phyloP scores from a whole-genome alignment of 2,113 vertebrate species.

The Trogon melanurus region DNA sequence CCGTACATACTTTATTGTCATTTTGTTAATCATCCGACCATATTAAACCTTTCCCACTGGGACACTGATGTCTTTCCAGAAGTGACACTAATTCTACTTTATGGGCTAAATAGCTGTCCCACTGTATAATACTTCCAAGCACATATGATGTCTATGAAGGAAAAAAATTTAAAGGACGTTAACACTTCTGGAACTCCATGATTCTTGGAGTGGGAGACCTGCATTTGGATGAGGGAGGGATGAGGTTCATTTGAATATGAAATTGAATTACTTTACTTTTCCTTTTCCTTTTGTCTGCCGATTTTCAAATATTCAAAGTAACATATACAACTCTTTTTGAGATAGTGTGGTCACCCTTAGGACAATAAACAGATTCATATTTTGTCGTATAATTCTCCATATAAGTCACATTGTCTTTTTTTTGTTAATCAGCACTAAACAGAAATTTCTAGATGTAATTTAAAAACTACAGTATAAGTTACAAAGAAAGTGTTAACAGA shows the following conservation, averaged over 20 bases:
- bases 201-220: neutral
- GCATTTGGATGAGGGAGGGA: neutral
- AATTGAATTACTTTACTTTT: neutral
- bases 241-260: neutral
- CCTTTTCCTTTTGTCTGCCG: neutral
- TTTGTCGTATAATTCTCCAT: neutral
- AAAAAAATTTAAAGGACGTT: neutral
- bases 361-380: neutral
- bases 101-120: neutral
- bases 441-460: neutral
- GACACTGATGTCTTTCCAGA: neutral
- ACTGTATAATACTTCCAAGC: neutral
- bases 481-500: neutral
- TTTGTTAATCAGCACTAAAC: neutral
- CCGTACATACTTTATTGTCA: neutral
- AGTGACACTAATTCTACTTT: neutral
- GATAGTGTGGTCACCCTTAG: neutral
- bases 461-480: neutral
- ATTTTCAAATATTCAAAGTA: neutral
- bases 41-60: neutral
- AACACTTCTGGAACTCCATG: neutral
- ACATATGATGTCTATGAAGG: neutral
- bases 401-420: neutral
- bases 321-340: neutral
- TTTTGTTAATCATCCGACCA: neutral